These are phyloP conservation scores for Petrocephalus schoutedeni DNA, from an alignment of 2,797 vertebrate genomes.

Conservation along the genomic window DNA sequence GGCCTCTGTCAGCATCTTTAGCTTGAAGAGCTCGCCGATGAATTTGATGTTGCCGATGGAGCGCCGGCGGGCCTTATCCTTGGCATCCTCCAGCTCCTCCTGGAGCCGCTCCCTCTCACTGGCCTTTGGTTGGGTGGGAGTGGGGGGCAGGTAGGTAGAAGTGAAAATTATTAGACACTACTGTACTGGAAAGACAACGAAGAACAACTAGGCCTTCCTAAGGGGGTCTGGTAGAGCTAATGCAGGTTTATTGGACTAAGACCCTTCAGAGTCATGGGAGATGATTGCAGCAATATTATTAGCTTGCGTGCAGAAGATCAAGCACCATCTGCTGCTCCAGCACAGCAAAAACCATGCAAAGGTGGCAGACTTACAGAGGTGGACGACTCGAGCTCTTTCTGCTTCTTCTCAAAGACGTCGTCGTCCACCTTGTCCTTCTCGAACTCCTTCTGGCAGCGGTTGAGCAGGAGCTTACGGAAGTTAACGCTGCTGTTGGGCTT, in stretches of 20 bases:
- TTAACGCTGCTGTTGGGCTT: conserved; percentile 78
- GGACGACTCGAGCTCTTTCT: conserved; percentile 74
- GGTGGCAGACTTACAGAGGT: conserved; percentile 53
- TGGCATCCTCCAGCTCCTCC: conserved; percentile 77
- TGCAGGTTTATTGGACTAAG: not conserved
- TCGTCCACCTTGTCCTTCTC: conserved; percentile 82
- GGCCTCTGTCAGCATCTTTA: conserved; percentile 80
- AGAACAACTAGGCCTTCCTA: not conserved
- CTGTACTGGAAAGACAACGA: not conserved
- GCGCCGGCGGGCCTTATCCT: conserved; percentile 77
- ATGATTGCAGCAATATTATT: not conserved
- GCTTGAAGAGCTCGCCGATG: conserved; percentile 80
- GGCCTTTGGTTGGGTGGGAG: not conserved
- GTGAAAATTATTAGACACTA: not conserved
- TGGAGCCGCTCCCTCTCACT: conserved; percentile 63
- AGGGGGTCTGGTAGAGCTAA: not conserved
- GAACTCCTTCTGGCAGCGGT: conserved; percentile 84
- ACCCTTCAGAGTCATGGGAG: not conserved
- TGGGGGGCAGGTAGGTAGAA: not conserved
- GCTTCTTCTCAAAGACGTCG: conserved; percentile 80
- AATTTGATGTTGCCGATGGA: conserved; percentile 84
- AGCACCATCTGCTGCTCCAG: not conserved
- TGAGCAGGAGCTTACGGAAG: conserved; percentile 79
- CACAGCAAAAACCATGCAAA: not conserved
- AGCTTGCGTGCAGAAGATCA: not conserved